Evolutionary conservation across 2,888 invertebrate species (phyloP), one percentile per base, ranked within the genome.

Genomic region (Leptodirus hochenwartii): DNA sequence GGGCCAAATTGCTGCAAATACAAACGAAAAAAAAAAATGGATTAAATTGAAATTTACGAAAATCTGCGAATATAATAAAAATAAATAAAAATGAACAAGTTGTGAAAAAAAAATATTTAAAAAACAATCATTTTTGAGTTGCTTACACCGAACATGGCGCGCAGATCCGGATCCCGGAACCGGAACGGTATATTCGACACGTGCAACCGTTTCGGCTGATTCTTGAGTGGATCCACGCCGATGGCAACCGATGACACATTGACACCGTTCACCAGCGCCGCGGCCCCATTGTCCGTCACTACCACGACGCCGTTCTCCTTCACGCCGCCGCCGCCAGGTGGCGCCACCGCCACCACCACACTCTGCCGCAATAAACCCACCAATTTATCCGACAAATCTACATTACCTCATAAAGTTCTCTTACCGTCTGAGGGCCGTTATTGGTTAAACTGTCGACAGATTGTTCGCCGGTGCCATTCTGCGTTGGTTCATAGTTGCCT

Each of bases 111-210:
- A 9, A 11, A 6, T 6, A 24, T 24, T 6, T 9, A 9, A 24
- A 9, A 24, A 6, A 9, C 9, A 9, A 11, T 10, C 25, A 6
- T 9, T 9, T 24, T 10, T 24, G n/a, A n/a, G n/a, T n/a, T 50
- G 73, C 88, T 73, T 65, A 95, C 95, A 69, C 91, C 93, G 62
- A 96, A 91, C 81, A 96, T 88, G 47, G 88, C 84, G 59, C 93
- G 76, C 43, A 98, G 73, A 62, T 98, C 96, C 39, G 93, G 93
- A 66, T 98, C 96, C 63, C 96, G 76, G 66, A 95, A 98, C 56
- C 96, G 72, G 69, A 98, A 98, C 50, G 98, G 98, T 68, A 98
- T 98, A 69, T 98, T 98, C 53, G 93, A 95, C 54, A 98, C 95
- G 61, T 98, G 96, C 46, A 98, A 72, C 53, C 98, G 70, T 60